Evolutionary conservation across 2,888 invertebrate genomes (phyloP), one percentile per base, ranked within the genome.

Genomic region (Nezara viridula): DNA sequence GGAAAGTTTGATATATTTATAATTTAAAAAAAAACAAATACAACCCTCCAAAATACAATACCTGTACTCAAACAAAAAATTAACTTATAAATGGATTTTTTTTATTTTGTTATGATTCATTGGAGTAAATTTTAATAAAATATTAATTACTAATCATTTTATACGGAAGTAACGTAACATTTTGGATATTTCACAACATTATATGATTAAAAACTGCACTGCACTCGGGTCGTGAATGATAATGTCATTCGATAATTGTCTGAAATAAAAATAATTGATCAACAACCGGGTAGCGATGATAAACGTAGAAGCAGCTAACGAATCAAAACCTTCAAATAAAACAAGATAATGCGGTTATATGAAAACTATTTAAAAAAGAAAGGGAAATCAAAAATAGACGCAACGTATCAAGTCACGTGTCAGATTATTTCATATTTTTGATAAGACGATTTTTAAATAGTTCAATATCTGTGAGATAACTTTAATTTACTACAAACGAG

Each of bases 361-460:
- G 24, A 77, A 1, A 37, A 6, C 16, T 0, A 16, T 3, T 1
- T 40, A 40, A 77, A 7, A 77, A 24, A 24, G 24, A 77, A 12
- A 40, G 40, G 21, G 24, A 40, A 40, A 77, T 24, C 21, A 81
- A 81, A 44, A 44, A 44, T 47, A 32, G 32, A 60, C 12, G 27
- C 4, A 60, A 27, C 27, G 5, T 73, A 73, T 44, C 44, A 12
- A 37, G 81, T 81, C 81, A 81, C 81, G 81, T 81, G 81, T 47
- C 81, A 40, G 37, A 44, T 27, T 10, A 14, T 19, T 19, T 10
- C n/a, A 19, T 10, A 40, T 37, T 24, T 40, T 24, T n/a, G 81
- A 81, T 81, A 81, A 81, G 24, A 81, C 3, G 24, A 40, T 81
- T 47, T 81, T 44, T 44, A 81, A 81, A 81, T 81, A 81, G 40